A percentile compares a stretch with the other conserved stretches of the same genome.
phyloP scores from a whole-genome alignment of 2,888 invertebrate genomes.

The Rotaria socialis region DNA sequence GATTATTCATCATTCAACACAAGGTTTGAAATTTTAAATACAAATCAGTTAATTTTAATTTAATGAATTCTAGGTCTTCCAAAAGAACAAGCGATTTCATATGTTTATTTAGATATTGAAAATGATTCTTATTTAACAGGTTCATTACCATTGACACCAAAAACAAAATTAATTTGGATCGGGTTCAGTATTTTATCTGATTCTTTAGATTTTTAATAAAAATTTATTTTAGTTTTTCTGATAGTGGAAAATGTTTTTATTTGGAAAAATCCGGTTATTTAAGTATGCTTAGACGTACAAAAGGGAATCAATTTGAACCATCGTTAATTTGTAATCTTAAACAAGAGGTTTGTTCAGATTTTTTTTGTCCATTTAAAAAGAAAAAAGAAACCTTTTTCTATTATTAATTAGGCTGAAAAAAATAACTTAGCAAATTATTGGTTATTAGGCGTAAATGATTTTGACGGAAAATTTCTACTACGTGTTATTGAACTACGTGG shows the following conservation, averaged over 20 bases:
- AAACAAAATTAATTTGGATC: not conserved
- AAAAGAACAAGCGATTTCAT: not conserved
- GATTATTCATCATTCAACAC: not conserved
- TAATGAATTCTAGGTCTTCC: not conserved
- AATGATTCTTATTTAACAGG: not conserved
- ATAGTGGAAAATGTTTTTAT: slow-evolving; percentile 20
- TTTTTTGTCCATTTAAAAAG: not conserved
- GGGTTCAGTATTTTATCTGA: not conserved
- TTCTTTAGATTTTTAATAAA: not conserved
- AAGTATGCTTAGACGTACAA: not conserved
- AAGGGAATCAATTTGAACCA: not conserved
- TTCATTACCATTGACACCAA: not conserved
- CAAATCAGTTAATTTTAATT: too few relatives aligned
- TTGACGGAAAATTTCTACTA: not conserved
- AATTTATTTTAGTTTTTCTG: slow-evolving; percentile 7
- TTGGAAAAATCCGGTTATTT: slow-evolving; percentile 10
- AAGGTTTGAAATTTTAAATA: not conserved
- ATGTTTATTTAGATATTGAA: not conserved
- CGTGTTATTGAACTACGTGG: slow-evolving; percentile 16
- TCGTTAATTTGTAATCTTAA: not conserved
- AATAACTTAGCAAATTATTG: not conserved
- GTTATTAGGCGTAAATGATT: slow-evolving; percentile 19
- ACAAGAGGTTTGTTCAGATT: not conserved
- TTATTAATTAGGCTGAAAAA: not conserved
- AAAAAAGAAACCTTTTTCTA: not conserved